A percentile compares a stretch with the other conserved stretches of the same genome.
These are phyloP conservation scores for Magallana gigas DNA, from an alignment of 1,140 invertebrate genomes.

Conservation along the genomic window DNA sequence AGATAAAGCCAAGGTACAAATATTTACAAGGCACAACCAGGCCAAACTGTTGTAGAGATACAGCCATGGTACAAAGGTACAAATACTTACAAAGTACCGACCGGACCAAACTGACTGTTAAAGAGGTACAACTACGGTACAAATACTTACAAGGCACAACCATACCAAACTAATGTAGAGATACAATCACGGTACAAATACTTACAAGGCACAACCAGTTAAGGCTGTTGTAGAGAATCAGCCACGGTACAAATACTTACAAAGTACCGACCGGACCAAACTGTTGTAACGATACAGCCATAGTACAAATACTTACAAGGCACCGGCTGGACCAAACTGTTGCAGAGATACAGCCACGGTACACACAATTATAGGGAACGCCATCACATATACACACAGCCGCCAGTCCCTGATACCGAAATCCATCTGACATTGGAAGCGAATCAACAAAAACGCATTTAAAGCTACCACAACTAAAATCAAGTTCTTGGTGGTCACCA, in stretches of 20 bases:
- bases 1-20: too few species aligned
- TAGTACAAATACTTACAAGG: slow-evolving; percentile 49
- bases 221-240: too few species aligned
- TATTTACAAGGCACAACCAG: too few species aligned
- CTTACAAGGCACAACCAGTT: too few species aligned
- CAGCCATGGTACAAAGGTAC: neutral
- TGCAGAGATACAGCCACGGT: neutral
- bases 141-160: too few species aligned
- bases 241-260: slow-evolving; percentile 37
- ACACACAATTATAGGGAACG: neutral
- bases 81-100: neutral
- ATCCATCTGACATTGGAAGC: slow-evolving; percentile 32
- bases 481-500: slow-evolving; percentile 47
- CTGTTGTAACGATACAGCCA: neutral
- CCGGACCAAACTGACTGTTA: too few species aligned
- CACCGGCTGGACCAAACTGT: slow-evolving; percentile 50
- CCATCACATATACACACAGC: slow-evolving; percentile 30
- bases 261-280: slow-evolving; percentile 52
- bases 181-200: neutral
- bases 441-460: slow-evolving; percentile 55
- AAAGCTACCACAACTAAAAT: slow-evolving; percentile 46
- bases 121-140: too few species aligned
- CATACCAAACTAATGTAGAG: too few species aligned
- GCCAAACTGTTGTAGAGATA: neutral
- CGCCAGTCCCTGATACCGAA: slow-evolving; percentile 51